Conservation (phyloP, 2,113 vertebrate species). For the Passer domesticus region DNA sequence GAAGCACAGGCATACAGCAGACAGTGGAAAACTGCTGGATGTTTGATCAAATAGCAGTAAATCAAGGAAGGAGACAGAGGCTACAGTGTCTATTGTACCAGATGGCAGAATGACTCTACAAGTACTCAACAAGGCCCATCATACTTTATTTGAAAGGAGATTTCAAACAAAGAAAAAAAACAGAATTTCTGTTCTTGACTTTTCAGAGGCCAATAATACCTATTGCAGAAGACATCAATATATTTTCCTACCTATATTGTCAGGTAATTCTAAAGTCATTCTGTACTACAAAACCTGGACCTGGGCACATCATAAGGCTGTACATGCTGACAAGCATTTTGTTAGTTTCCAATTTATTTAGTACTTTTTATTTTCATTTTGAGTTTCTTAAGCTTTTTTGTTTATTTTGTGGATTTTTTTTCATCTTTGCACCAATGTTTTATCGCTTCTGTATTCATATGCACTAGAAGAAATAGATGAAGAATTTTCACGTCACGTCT, state of each 20-base stretch:
- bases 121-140: not conserved
- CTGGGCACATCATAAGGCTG: not conserved
- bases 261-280: not conserved
- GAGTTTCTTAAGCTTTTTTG: not conserved
- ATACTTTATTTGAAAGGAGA: not conserved
- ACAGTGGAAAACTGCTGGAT: not conserved
- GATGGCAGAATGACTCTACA: not conserved
- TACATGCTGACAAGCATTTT: not conserved
- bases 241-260: not conserved
- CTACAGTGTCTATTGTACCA: not conserved
- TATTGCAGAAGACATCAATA: not conserved
- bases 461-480: not conserved
- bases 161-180: not conserved
- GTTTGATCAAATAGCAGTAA: not conserved
- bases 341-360: not conserved
- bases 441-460: not conserved
- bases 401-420: not conserved
- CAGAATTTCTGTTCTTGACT: not conserved
- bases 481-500: not conserved
- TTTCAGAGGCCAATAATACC: not conserved
- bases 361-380: not conserved
- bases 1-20: not conserved
- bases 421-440: not conserved
- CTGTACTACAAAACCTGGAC: rapidly evolving
- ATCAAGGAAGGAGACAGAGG: not conserved